These are phyloP conservation scores for Odontamblyopus rebecca DNA, from an alignment of 2,797 vertebrate genomes.

Conservation along the genomic window DNA sequence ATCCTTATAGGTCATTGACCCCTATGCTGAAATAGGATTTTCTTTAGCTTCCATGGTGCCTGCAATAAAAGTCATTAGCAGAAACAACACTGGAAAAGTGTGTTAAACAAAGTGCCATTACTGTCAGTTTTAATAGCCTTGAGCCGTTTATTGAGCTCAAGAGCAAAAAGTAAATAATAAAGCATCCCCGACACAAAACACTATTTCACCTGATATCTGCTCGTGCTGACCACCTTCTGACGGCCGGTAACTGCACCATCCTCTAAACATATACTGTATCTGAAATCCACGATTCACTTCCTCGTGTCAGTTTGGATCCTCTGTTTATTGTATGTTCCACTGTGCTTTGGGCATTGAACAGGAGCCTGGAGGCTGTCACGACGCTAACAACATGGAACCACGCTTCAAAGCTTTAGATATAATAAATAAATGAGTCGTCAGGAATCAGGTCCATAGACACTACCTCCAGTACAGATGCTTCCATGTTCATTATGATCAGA, in stretches of 20 bases:
- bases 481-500: neutral
- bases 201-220: conserved; percentile 12
- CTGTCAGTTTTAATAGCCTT: conserved; percentile 31
- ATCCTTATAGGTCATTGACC: too few species aligned
- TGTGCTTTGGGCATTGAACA: conserved; percentile 24
- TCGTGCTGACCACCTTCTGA: too few species aligned
- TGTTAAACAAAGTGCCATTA: conserved; percentile 39
- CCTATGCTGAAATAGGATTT: neutral
- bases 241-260: too few species aligned
- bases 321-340: conserved; percentile 14
- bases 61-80: conserved; percentile 36
- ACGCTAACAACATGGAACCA: conserved; percentile 42
- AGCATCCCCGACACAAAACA: conserved; percentile 39
- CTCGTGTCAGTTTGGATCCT: neutral
- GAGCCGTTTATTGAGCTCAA: conserved; percentile 42
- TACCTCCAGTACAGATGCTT: neutral
- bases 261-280: too few species aligned
- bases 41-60: conserved; percentile 23
- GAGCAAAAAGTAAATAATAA: conserved; percentile 49
- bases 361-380: conserved; percentile 17
- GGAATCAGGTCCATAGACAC: neutral
- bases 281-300: conserved; percentile 21
- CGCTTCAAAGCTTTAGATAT: conserved; percentile 44
- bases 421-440: conserved; percentile 42
- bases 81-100: conserved; percentile 32